Percentiles rank a stretch among this genome's conserved stretches.
Evolutionary conservation across 2,113 vertebrate genomes (phyloP).

Genomic region (Pithys albifrons): DNA sequence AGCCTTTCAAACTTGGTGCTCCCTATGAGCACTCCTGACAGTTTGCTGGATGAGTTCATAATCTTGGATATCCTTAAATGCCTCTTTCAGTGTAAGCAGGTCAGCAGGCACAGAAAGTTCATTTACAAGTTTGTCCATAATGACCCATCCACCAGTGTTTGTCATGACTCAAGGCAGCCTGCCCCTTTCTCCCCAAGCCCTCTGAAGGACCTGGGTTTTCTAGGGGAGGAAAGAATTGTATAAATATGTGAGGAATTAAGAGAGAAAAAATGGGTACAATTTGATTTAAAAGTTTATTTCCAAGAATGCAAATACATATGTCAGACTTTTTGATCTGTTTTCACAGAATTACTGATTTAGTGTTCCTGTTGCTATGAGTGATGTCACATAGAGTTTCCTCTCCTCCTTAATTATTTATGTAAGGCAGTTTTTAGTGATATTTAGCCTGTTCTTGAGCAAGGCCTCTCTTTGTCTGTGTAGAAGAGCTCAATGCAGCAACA

Average conservation of each 20-base stretch:
- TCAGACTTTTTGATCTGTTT: background rate
- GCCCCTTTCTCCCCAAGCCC: background rate
- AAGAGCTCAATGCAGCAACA: background rate
- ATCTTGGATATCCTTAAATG: background rate
- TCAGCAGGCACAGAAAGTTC: background rate
- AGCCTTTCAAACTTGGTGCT: background rate
- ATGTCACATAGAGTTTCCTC: background rate
- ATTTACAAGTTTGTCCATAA: background rate
- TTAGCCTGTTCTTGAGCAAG: background rate
- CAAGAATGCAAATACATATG: background rate
- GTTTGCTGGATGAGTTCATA: background rate
- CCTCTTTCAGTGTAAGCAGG: background rate
- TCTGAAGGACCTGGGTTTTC: background rate
- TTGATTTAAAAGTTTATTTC: background rate
- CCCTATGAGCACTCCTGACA: background rate
- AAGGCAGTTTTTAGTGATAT: background rate
- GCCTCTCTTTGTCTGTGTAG: background rate
- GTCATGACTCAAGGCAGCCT: background rate
- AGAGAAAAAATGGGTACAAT: background rate
- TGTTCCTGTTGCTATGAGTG: background rate
- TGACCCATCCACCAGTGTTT: background rate
- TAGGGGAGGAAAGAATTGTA: rapidly evolving
- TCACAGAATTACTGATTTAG: background rate
- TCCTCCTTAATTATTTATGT: background rate
- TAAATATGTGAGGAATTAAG: background rate